Evolutionary conservation across 2,113 vertebrate genomes (phyloP).

Genomic region (Pavo muticus): DNA sequence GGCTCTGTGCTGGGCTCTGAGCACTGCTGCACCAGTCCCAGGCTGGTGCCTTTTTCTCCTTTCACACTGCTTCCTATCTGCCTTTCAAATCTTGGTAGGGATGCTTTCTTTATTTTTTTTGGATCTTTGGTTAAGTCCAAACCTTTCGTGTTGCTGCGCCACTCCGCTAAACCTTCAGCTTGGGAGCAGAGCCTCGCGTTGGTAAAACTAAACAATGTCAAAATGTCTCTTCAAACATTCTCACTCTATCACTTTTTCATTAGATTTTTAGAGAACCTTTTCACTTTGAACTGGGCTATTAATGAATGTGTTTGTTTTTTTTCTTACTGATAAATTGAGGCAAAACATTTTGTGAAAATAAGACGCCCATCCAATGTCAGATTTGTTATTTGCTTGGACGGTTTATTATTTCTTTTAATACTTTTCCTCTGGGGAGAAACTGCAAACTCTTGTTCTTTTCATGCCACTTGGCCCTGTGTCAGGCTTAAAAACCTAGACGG

Average conservation of each 20-base stretch:
- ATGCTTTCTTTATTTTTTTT: not conserved
- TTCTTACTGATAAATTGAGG: not conserved
- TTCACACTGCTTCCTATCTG: not conserved
- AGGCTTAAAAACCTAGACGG: not conserved
- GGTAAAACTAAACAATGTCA: not conserved
- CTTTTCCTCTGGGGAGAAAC: not conserved
- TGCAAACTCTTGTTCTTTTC: not conserved
- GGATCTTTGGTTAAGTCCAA: not conserved
- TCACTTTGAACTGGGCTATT: not conserved
- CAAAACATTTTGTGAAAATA: not conserved
- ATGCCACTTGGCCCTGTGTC: not conserved
- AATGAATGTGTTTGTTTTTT: not conserved
- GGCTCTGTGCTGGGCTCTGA: not conserved
- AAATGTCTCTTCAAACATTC: not conserved
- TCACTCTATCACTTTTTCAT: not conserved
- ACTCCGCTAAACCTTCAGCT: not conserved
- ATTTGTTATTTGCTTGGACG: not conserved
- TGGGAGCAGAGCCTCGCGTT: not conserved
- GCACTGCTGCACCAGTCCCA: not conserved
- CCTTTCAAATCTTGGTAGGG: not conserved
- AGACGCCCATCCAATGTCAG: not conserved
- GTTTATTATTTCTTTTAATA: not conserved
- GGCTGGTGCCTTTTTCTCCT: not conserved
- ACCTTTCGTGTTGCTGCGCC: not conserved
- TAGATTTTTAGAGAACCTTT: not conserved